A percentile compares a stretch with the other conserved stretches of the same genome.
phyloP scores from a whole-genome alignment of 2,113 vertebrate species.

The Nansenia antarctica region DNA sequence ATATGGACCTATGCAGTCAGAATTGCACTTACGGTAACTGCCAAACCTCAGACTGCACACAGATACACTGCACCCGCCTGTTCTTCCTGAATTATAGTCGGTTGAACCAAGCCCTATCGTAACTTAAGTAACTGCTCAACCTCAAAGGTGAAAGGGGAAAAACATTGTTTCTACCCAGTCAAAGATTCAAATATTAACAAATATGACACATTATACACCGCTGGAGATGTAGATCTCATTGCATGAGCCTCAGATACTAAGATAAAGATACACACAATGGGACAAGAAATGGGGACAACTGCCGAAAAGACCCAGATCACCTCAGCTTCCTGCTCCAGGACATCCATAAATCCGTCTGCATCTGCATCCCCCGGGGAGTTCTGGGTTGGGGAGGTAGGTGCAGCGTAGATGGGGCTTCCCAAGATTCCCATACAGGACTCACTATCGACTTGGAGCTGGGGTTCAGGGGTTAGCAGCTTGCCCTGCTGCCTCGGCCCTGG shows the following conservation, averaged over 20 bases:
- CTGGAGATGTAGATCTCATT: too few relatives aligned
- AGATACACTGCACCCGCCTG: too few relatives aligned
- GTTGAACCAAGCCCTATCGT: too few relatives aligned
- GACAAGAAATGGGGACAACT: not conserved
- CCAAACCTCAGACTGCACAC: too few relatives aligned
- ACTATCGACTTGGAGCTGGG: slow-evolving; percentile 14
- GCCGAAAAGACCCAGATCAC: slow-evolving; percentile 8
- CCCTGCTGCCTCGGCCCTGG: not conserved
- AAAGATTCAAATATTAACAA: too few relatives aligned
- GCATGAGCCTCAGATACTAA: not conserved
- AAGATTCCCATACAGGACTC: slow-evolving; percentile 54
- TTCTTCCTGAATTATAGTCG: too few relatives aligned
- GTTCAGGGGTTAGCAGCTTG: slow-evolving; percentile 23
- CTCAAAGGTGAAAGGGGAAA: too few relatives aligned
- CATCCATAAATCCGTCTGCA: slow-evolving; percentile 46
- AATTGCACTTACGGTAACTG: too few relatives aligned
- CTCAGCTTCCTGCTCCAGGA: slow-evolving; percentile 47
- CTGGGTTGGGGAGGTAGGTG: slow-evolving; percentile 15
- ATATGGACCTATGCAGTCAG: not conserved
- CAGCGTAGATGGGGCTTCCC: slow-evolving; percentile 60
- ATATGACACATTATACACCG: too few relatives aligned
- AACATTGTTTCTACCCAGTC: too few relatives aligned
- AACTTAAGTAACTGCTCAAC: too few relatives aligned
- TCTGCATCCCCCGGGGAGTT: slow-evolving; percentile 28
- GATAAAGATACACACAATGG: not conserved